phyloP scores from a whole-genome alignment of 2,797 vertebrate species.

The Botia kubotai region DNA sequence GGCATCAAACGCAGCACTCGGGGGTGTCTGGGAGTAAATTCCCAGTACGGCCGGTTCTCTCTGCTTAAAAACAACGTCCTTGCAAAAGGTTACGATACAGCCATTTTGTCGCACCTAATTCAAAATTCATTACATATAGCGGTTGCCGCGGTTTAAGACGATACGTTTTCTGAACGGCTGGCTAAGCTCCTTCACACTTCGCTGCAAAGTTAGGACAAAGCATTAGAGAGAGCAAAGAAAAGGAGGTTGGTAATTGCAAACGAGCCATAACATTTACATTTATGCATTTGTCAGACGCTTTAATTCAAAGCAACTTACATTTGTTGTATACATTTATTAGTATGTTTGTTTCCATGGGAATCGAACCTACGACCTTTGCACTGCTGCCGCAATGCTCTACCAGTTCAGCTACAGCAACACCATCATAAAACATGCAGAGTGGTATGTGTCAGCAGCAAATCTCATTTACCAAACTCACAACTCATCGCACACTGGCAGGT shows the following conservation, averaged over 20 bases:
- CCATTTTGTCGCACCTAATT: constrained; percentile 76
- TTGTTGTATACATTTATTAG: too few species aligned
- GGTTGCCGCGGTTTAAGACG: constrained; percentile 74
- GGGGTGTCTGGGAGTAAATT: constrained; percentile 19
- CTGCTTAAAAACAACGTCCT: constrained; percentile 68
- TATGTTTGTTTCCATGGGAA: too few species aligned
- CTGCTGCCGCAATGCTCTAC: too few species aligned
- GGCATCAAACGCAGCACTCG: constrained; percentile 39
- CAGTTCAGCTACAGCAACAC: too few species aligned
- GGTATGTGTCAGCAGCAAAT: constrained; percentile 74
- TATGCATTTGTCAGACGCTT: too few species aligned
- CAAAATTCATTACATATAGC: constrained; percentile 77
- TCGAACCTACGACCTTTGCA: too few species aligned
- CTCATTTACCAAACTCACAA: constrained; percentile 69
- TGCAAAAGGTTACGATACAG: constrained; percentile 79
- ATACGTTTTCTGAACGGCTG: constrained; percentile 69
- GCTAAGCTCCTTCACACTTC: constrained; percentile 66
- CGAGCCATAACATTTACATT: constrained; percentile 30
- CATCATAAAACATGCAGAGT: constrained; percentile 56
- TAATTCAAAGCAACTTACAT: too few species aligned
- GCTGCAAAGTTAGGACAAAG: constrained; percentile 54
- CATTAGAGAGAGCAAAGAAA: constrained; percentile 57
- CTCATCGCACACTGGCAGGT: constrained; percentile 75
- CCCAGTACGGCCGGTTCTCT: constrained; percentile 57
- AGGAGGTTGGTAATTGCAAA: constrained; percentile 58